A percentile compares a stretch with the other conserved stretches of the same genome.
These are phyloP conservation scores for Hirudo medicinalis DNA, from an alignment of 1,140 invertebrate species.

Conservation along the genomic window DNA sequence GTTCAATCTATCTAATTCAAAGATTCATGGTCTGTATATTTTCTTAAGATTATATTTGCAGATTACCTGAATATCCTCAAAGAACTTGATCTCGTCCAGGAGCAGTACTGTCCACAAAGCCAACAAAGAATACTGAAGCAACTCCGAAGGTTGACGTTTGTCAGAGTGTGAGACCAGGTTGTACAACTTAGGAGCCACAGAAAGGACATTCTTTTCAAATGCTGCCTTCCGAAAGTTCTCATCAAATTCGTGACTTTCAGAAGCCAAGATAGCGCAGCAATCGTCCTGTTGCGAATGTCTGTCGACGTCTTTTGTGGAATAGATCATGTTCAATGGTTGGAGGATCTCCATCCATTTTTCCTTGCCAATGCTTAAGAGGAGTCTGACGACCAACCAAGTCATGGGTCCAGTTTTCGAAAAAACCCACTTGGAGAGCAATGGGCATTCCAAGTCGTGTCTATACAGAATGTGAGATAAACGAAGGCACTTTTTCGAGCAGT, in stretches of 20 bases:
- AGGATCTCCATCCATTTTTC: background rate
- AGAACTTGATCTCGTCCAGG: constrained; percentile 11
- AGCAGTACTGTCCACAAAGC: constrained; percentile 15
- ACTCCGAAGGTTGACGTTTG: constrained; percentile 10
- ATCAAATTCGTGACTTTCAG: constrained; percentile 13
- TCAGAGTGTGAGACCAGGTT: constrained; percentile 19
- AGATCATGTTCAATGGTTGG: background rate
- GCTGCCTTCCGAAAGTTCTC: background rate
- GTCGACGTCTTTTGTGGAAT: constrained; percentile 8
- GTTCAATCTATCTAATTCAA: background rate
- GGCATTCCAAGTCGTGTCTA: constrained; percentile 61
- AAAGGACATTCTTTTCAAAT: too few species aligned
- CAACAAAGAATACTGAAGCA: constrained; percentile 22
- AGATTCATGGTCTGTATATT: too few species aligned
- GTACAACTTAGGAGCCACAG: constrained; percentile 12
- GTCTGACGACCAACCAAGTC: constrained; percentile 62
- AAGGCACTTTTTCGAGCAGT: constrained; percentile 61
- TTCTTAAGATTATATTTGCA: too few species aligned
- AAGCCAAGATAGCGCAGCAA: background rate
- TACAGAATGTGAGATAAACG: constrained; percentile 44
- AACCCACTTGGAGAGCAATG: constrained; percentile 53
- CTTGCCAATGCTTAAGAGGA: constrained; percentile 8
- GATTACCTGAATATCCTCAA: background rate
- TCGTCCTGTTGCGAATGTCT: background rate
- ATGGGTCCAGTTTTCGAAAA: constrained; percentile 59